A percentile compares a stretch with the other conserved stretches of the same genome.
phyloP scores from a whole-genome alignment of 1,140 invertebrate genomes.

The Heliconius hewitsoni region DNA sequence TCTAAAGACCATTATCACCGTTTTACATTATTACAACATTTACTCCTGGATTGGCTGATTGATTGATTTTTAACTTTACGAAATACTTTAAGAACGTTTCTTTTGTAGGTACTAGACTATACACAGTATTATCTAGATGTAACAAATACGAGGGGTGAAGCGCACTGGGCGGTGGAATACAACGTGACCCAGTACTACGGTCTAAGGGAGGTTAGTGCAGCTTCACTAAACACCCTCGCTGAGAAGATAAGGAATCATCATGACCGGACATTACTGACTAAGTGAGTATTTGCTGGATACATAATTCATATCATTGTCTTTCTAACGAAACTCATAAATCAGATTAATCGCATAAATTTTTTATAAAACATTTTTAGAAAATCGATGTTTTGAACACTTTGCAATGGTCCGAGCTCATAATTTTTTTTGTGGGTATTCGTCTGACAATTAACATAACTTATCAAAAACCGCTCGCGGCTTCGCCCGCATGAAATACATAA shows the following conservation, averaged over 20 bases:
- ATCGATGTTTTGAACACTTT: no score
- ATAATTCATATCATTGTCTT: no score
- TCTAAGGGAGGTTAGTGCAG: constrained; percentile 85
- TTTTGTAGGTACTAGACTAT: constrained; percentile 90
- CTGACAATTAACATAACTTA: no score
- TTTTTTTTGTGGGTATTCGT: no score
- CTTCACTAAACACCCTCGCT: constrained; percentile 87
- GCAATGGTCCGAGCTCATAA: no score
- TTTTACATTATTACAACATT: no score
- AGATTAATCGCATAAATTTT: background rate
- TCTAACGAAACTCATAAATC: no score
- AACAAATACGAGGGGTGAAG: constrained; percentile 85
- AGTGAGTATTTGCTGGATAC: constrained; percentile 49
- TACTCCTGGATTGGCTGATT: no score
- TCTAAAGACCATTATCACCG: no score
- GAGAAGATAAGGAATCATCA: constrained; percentile 81
- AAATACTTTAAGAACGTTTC: background rate
- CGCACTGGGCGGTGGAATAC: constrained; percentile 91
- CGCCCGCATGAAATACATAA: no score
- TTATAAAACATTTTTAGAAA: background rate
- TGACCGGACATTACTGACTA: constrained; percentile 57
- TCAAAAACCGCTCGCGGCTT: no score
- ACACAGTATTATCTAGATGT: constrained; percentile 95
- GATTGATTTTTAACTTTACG: background rate
- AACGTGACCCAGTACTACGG: constrained; percentile 89